Percentiles rank a stretch among this genome's conserved stretches.
Evolutionary conservation across 2,888 invertebrate species (phyloP).

Genomic region (Xestia rhomboidea): DNA sequence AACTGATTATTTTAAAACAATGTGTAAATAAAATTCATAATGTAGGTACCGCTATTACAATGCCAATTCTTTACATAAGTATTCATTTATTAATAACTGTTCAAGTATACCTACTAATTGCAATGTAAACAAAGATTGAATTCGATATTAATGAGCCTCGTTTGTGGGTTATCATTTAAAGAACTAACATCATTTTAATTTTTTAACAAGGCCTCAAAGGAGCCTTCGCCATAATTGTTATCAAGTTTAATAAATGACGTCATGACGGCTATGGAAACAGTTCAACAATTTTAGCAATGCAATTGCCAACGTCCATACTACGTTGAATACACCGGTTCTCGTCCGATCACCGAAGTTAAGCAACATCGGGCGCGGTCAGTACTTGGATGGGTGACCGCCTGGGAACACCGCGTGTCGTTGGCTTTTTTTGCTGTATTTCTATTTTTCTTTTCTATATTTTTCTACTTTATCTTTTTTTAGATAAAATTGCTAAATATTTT

Average conservation of each 20-base stretch:
- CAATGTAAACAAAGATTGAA: not conserved
- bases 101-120: not conserved
- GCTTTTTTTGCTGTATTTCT: conserved; percentile 65
- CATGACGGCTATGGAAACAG: not conserved
- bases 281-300: not conserved
- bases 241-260: not conserved
- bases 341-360: conserved; percentile 69
- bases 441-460: too few species aligned
- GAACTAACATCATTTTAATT: not conserved
- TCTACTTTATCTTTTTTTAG: too few species aligned
- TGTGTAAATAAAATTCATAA: not conserved
- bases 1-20: not conserved
- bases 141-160: not conserved
- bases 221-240: not conserved
- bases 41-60: not conserved
- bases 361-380: conserved; percentile 86
- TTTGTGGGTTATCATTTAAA: not conserved
- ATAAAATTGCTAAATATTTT: too few species aligned
- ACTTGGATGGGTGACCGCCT: conserved; percentile 88
- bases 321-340: conserved; percentile 83
- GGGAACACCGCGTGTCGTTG: conserved; percentile 85
- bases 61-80: not conserved
- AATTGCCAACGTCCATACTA: conserved; percentile 27
- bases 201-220: not conserved
- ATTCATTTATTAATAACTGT: not conserved